Percentiles rank a stretch among this genome's conserved stretches.
Evolutionary conservation across 2,797 vertebrate species (phyloP).

Genomic region (Chelon labrosus): DNA sequence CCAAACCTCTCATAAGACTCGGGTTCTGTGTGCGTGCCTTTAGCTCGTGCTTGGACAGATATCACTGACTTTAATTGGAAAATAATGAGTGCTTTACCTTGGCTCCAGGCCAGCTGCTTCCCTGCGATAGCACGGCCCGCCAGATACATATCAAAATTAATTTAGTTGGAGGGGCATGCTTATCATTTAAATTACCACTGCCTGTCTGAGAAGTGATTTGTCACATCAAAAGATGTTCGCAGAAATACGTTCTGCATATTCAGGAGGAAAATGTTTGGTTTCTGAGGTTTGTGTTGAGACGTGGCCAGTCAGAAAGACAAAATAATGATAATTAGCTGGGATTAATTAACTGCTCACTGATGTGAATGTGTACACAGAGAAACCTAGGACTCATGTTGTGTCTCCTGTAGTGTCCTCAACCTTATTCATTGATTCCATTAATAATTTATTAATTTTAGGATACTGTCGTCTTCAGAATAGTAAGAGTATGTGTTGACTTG

Average conservation of each 20-base stretch:
- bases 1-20: neutral
- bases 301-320: neutral
- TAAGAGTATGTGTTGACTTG: no score
- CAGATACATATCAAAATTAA: conserved; percentile 55
- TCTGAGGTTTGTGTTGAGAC: neutral
- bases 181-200: conserved; percentile 53
- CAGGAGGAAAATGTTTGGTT: neutral
- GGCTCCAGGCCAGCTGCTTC: conserved; percentile 42
- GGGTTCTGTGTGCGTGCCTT: neutral
- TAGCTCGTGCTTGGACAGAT: conserved; percentile 24
- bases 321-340: neutral
- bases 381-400: no score
- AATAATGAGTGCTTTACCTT: conserved; percentile 56
- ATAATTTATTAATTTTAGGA: no score
- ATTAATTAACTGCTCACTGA: neutral
- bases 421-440: no score
- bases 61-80: conserved; percentile 54
- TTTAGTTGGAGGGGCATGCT: conserved; percentile 53
- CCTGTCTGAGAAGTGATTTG: conserved; percentile 37
- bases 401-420: no score
- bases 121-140: conserved; percentile 27
- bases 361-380: neutral
- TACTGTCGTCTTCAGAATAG: no score
- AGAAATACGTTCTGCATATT: conserved; percentile 4
- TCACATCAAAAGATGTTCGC: conserved; percentile 32